Conservation (phyloP, 2,113 vertebrate species). For the Oenanthe oenanthe region DNA sequence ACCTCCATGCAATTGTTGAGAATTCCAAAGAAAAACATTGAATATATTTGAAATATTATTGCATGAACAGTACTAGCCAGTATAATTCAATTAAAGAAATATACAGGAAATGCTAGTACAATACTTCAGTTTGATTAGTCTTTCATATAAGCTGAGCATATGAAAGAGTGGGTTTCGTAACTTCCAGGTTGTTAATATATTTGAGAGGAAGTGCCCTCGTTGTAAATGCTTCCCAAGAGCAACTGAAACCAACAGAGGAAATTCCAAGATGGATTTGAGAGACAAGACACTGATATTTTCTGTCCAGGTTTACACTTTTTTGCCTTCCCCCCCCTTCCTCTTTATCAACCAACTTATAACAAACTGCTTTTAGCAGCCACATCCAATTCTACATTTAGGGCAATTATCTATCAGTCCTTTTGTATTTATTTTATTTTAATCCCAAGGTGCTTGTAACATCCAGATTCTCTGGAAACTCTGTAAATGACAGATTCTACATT, state of each 20-base stretch:
- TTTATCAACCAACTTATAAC: neutral
- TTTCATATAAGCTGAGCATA: neutral
- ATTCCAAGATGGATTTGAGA: conserved; percentile 4
- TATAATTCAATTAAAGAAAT: neutral
- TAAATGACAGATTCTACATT: neutral
- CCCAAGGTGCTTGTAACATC: neutral
- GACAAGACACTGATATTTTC: conserved; percentile 3
- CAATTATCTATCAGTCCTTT: neutral
- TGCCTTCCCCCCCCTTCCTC: fast-evolving
- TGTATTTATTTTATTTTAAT: neutral
- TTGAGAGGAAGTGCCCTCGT: neutral
- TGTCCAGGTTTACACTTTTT: conserved; percentile 20
- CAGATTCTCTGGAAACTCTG: neutral
- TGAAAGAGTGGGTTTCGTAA: neutral
- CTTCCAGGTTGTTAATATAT: neutral
- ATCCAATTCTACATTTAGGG: neutral
- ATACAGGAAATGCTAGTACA: neutral
- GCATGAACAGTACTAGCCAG: neutral
- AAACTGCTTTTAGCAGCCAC: neutral
- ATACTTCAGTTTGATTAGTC: neutral
- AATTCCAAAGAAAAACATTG: neutral
- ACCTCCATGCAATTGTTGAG: neutral
- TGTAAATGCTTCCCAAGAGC: conserved; percentile 12
- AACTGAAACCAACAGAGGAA: neutral
- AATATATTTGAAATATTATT: neutral